A percentile compares a stretch with the other conserved stretches of the same genome.
Evolutionary conservation across 2,888 invertebrate genomes (phyloP).

Genomic region (Odontocerum albicorne): DNA sequence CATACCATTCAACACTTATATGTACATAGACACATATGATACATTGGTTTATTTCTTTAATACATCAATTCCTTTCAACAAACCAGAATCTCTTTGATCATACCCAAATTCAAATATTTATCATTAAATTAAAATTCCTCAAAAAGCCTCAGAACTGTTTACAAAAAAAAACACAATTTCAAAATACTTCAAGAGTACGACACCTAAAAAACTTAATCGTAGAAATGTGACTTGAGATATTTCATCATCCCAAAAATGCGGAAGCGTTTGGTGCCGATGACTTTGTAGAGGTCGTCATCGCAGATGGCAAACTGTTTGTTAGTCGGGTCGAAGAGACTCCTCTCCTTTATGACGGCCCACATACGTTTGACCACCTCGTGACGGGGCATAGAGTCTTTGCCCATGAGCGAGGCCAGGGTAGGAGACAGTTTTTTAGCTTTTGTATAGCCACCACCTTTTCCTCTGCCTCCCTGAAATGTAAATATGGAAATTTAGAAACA

Average conservation of each 20-base stretch:
- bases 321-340: constrained; percentile 87
- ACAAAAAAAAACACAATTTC: too few species aligned
- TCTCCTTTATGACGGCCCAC: constrained; percentile 88
- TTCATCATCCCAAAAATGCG: constrained; percentile 98
- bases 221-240: constrained; percentile 88
- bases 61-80: too few species aligned
- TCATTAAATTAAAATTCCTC: too few species aligned
- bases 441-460: constrained; percentile 78
- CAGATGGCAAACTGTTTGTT: constrained; percentile 95
- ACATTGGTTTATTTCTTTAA: too few species aligned
- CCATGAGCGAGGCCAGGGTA: constrained; percentile 81
- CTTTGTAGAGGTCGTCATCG: constrained; percentile 85
- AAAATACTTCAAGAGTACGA: too few species aligned
- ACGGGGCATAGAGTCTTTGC: constrained; percentile 79
- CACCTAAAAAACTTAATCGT: constrained; percentile 49
- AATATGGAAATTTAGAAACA: too few species aligned
- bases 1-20: too few species aligned
- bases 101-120: too few species aligned
- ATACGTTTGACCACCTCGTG: constrained; percentile 90
- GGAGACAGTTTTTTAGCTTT: constrained; percentile 83
- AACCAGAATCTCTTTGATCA: too few species aligned
- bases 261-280: constrained; percentile 91
- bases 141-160: too few species aligned
- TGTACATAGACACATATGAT: too few species aligned
- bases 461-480: constrained; percentile 44